Base-by-base conservation (phyloP, 35 echinoderm and acorn worm species). In the Holothuria glaberrima region DNA sequence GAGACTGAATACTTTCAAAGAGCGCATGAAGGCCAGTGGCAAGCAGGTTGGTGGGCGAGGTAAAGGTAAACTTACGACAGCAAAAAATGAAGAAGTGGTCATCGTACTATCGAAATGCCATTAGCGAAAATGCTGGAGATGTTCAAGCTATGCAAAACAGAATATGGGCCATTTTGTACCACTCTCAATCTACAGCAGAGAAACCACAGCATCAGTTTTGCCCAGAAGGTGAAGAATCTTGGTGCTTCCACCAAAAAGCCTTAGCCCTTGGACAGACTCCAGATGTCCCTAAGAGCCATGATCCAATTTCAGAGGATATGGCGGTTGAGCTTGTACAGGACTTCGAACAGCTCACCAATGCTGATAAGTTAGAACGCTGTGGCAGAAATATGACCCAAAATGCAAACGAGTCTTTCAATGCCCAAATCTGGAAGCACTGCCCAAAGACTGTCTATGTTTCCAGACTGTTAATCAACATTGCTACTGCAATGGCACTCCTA, bases 171-270 rank as follows among this genome's bases (percentile, higher is more conserved):
- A 56, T 82, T 57, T 12, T 58, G 45, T 48, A 26, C 22, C 48
- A 77, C 31, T 26, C 1, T 18, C 6, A 7, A 9, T 26, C 16
- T 3, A 77, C 73, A 9, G 33, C 13, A 13, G 73, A 32, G 18
- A 77, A 38, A 7, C 1, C 73, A 7, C 73, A 1, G 4, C 71
- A 75, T n/a, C 41, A 34, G 1, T 16, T 17, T 6, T 77, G 73
- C 18, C 73, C 73, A 18, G 0, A 9, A 36, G 73, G 73, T 35
- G 73, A 52, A 29, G 48, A 82, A 12, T 82, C 48, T 22, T 82
- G 78, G 78, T 82, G 78, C 46, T 82, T 82, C 24, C 45, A 82
- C 22, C 45, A 48, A 28, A 82, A 54, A 56, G 78, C 41, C 5
- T 2, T 82, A 20, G 34, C 22, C 20, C 17, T 12, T 38, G 31